Conservation (phyloP, 2,113 vertebrate species). For the Rhynchomys soricoides region DNA sequence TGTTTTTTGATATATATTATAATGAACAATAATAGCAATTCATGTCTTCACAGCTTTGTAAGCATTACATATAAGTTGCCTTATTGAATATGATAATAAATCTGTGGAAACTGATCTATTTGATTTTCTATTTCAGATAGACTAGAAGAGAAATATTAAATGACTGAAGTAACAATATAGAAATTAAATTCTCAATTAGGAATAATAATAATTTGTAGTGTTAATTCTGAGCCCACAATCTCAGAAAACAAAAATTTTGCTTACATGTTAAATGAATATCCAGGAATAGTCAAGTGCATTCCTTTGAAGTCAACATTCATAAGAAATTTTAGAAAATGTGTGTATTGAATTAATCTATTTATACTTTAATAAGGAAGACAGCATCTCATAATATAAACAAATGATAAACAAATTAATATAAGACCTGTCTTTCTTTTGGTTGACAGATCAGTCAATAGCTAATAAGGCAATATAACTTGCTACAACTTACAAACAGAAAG, state of each 20-base stretch:
- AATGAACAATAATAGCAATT: background rate
- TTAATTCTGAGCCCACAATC: background rate
- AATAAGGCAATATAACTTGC: background rate
- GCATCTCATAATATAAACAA: too few relatives aligned
- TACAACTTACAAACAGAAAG: background rate
- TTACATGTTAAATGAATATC: background rate
- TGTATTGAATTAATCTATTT: background rate
- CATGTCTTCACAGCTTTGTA: background rate
- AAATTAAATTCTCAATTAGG: background rate
- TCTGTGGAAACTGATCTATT: background rate
- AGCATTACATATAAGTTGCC: background rate
- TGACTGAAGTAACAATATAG: background rate
- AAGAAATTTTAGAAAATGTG: background rate
- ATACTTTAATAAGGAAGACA: background rate
- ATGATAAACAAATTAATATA: background rate
- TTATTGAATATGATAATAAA: background rate
- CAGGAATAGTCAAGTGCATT: background rate
- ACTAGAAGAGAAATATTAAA: background rate
- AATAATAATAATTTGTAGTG: background rate
- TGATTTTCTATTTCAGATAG: background rate
- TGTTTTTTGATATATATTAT: constrained; percentile 30
- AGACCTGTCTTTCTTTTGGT: background rate
- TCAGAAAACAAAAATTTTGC: background rate
- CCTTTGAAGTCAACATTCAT: background rate
- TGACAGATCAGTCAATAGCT: background rate